Conservation (phyloP, 2,113 vertebrate genomes). For the Lycaon pictus region DNA sequence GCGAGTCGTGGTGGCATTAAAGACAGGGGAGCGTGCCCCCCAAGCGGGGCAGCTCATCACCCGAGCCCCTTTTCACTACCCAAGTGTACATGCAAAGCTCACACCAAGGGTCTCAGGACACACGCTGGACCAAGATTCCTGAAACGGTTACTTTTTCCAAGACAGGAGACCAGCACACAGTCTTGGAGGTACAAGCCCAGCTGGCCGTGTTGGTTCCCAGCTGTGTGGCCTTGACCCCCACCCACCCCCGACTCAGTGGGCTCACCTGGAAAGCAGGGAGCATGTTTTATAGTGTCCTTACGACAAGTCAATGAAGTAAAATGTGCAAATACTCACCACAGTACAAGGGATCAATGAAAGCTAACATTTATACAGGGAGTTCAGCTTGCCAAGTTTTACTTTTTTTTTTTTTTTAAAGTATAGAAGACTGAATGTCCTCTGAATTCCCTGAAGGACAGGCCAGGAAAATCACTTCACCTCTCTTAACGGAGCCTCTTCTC, state of each 20-base stretch:
- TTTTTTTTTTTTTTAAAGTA: neutral
- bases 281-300: rapidly evolving
- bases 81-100: rapidly evolving
- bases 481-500: neutral
- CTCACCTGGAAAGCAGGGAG: neutral
- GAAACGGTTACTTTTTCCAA: neutral
- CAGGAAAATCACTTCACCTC: neutral
- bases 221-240: neutral
- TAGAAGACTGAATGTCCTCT: neutral
- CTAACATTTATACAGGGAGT: too few species aligned
- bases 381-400: neutral
- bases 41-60: rapidly evolving
- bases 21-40: rapidly evolving
- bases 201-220: rapidly evolving
- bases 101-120: rapidly evolving
- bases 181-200: neutral
- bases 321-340: neutral
- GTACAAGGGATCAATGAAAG: neutral
- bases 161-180: too few species aligned
- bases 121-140: neutral
- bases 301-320: neutral
- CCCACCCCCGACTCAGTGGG: too few species aligned
- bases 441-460: neutral
- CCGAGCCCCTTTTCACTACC: neutral
- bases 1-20: rapidly evolving